Evolutionary conservation across 2,797 vertebrate genomes (phyloP).

Genomic region (Onychomys leucogaster): DNA sequence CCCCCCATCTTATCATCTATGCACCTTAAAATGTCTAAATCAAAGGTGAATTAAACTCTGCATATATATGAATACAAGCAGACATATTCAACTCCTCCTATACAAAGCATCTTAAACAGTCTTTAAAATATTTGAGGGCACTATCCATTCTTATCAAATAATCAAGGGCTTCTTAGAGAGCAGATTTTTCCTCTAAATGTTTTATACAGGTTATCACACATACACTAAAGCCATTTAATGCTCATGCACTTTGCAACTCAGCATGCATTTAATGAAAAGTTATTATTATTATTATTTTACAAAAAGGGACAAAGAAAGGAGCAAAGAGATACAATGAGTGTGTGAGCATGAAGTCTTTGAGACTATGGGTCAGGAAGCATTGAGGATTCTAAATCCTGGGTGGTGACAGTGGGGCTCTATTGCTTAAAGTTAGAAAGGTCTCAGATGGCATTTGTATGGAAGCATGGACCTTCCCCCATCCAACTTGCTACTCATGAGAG

Average conservation of each 20-base stretch:
- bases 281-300: not conserved
- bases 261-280: conserved; percentile 81
- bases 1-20: not conserved
- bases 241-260: conserved; percentile 79
- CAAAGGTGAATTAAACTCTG: conserved; percentile 29
- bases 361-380: not conserved
- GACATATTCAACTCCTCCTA: not conserved
- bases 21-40: not conserved
- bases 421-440: not conserved
- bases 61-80: not conserved
- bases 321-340: not conserved
- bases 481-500: not conserved
- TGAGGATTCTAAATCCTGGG: not conserved
- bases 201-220: conserved; percentile 39
- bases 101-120: conserved; percentile 36
- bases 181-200: not conserved
- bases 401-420: not conserved
- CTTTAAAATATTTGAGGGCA: not conserved
- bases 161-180: not conserved
- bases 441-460: not conserved
- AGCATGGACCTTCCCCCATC: not conserved
- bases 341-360: not conserved
- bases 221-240: conserved; percentile 7
- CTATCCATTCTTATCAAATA: not conserved
- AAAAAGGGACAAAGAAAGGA: not conserved